These are phyloP conservation scores for Atethmia centrago DNA, from an alignment of 2,888 invertebrate species.

Conservation along the genomic window DNA sequence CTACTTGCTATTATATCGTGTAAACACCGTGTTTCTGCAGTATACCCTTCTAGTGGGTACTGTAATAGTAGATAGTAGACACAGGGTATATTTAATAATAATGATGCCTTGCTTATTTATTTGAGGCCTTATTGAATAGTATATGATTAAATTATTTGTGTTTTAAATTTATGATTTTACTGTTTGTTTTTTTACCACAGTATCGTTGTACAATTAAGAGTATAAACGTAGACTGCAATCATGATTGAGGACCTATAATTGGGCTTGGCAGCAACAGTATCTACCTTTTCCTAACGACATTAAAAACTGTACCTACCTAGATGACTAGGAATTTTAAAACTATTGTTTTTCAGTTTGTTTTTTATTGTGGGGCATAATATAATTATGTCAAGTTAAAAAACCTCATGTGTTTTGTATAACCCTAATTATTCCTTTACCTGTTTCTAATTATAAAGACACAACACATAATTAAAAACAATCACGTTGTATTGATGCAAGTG, in stretches of 20 bases:
- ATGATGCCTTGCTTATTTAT: background rate
- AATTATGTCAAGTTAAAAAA: background rate
- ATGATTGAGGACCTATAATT: background rate
- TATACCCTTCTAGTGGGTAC: background rate
- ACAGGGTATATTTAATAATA: background rate
- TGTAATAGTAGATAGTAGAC: background rate
- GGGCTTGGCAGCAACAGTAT: background rate
- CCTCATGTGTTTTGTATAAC: background rate
- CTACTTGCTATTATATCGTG: background rate
- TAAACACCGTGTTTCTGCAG: too few species aligned
- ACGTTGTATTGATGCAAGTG: constrained; percentile 10
- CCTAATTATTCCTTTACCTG: background rate
- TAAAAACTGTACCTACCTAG: background rate
- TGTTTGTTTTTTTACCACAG: background rate
- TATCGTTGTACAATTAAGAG: background rate
- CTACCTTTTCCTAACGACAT: background rate
- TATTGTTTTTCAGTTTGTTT: background rate
- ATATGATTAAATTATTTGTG: background rate
- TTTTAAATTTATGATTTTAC: background rate
- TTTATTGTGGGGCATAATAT: background rate
- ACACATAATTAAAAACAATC: constrained; percentile 11
- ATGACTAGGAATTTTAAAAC: background rate
- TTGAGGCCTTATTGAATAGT: background rate
- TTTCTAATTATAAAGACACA: constrained; percentile 1
- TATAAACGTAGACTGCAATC: background rate